Percentiles rank a stretch among this genome's conserved stretches.
phyloP scores from a whole-genome alignment of 1,140 invertebrate species.

The Pogonomyrmex californicus region DNA sequence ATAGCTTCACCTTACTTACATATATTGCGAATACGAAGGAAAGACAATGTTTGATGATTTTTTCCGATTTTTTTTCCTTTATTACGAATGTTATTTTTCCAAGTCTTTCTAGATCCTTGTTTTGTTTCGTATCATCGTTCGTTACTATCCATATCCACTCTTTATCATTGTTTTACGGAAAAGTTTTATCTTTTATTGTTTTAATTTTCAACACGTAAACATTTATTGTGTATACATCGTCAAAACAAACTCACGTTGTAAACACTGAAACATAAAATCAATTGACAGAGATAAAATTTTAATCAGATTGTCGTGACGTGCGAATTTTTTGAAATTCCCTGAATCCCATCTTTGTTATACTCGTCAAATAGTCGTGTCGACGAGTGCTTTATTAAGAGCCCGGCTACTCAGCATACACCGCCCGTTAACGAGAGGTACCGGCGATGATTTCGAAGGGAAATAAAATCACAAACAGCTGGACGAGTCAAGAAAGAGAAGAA shows the following conservation, averaged over 20 bases:
- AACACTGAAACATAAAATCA: conserved; percentile 33
- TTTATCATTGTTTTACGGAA: neutral
- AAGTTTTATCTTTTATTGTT: conserved; percentile 1
- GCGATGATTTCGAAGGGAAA: conserved; percentile 40
- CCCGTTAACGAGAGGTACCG: neutral
- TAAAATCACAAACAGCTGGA: conserved; percentile 50
- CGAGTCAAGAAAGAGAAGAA: conserved; percentile 4
- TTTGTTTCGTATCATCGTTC: neutral
- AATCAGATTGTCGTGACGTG: conserved; percentile 43
- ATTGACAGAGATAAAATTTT: conserved; percentile 54
- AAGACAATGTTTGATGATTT: neutral
- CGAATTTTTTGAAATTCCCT: conserved; percentile 8
- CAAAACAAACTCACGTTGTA: conserved; percentile 32
- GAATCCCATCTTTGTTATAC: conserved; percentile 42
- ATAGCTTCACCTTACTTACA: neutral
- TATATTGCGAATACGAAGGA: neutral
- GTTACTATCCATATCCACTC: neutral
- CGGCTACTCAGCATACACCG: conserved; percentile 25
- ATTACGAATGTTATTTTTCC: neutral
- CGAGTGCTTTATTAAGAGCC: conserved; percentile 39
- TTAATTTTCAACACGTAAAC: conserved; percentile 41
- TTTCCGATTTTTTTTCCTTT: neutral
- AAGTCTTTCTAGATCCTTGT: neutral
- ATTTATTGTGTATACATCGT: conserved; percentile 17
- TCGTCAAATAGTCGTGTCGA: conserved; percentile 44